Conservation (phyloP, 2,797 vertebrate genomes). For the Numenius phaeopus region DNA sequence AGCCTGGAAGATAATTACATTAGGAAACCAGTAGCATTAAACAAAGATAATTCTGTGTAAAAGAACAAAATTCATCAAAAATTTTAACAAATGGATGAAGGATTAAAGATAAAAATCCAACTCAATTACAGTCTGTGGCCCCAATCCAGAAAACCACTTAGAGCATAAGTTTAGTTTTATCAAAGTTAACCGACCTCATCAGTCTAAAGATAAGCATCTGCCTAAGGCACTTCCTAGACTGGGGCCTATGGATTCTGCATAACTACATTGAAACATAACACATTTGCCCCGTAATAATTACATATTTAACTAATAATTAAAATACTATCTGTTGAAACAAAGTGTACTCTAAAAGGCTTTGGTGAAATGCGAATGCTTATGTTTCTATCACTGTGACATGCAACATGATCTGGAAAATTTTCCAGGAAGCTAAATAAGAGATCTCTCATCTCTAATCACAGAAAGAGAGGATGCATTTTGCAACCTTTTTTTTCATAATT, state of each 20-base stretch:
- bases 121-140: slow-evolving; percentile 35
- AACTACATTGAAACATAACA: not conserved
- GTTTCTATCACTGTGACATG: not conserved
- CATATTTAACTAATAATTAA: not conserved
- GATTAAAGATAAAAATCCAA: slow-evolving; percentile 50
- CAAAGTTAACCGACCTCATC: slow-evolving; percentile 49
- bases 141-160: slow-evolving; percentile 62
- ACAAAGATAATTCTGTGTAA: slow-evolving; percentile 30
- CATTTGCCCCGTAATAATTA: not conserved
- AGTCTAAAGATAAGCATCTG: slow-evolving; percentile 57
- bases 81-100: slow-evolving; percentile 27
- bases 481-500: not conserved
- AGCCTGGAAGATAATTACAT: slow-evolving; percentile 53
- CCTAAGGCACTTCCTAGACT: not conserved
- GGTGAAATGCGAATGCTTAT: not conserved
- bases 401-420: not conserved
- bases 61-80: slow-evolving; percentile 54
- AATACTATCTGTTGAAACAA: not conserved
- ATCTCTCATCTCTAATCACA: not conserved
- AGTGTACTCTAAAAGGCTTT: not conserved
- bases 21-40: slow-evolving; percentile 61
- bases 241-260: not conserved
- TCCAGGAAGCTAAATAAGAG: not conserved
- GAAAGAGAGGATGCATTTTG: not conserved
- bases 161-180: slow-evolving; percentile 42